Percentiles rank a stretch among this genome's conserved stretches.
phyloP scores from a whole-genome alignment of 2,888 invertebrate species.

The Drosophila lutescens region DNA sequence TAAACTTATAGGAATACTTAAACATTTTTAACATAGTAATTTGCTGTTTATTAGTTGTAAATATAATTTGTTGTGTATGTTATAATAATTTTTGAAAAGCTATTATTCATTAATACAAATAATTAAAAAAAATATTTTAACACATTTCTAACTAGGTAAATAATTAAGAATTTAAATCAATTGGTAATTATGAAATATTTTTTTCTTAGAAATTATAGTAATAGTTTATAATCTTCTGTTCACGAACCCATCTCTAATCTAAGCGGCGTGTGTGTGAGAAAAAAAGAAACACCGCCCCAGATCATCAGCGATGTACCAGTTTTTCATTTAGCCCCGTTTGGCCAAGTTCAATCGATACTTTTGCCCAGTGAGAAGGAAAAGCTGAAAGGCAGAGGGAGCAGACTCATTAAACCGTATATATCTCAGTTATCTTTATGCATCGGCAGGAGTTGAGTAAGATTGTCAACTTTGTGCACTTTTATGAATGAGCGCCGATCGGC shows the following conservation, averaged over 20 bases:
- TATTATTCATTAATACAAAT: no score
- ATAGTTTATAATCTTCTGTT: neutral
- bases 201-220: no score
- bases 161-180: no score
- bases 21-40: no score
- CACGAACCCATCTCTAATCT: constrained; percentile 23
- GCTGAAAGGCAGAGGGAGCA: constrained; percentile 3
- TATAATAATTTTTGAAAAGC: no score
- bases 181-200: no score
- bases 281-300: constrained; percentile 32
- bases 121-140: no score
- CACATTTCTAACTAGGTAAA: no score
- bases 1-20: no score
- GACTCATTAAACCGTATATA: constrained; percentile 75
- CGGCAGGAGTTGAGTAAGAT: constrained; percentile 73
- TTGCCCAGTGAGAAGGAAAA: constrained; percentile 38
- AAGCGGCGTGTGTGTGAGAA: constrained; percentile 67
- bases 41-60: no score
- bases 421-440: constrained; percentile 73
- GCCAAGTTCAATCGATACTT: constrained; percentile 76
- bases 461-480: constrained; percentile 69
- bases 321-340: constrained; percentile 59
- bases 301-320: constrained; percentile 59
- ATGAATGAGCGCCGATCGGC: constrained; percentile 70
- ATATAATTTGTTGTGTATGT: no score